Base-by-base conservation (phyloP, 2,888 invertebrate genomes). In the Aphidius colemani region DNA sequence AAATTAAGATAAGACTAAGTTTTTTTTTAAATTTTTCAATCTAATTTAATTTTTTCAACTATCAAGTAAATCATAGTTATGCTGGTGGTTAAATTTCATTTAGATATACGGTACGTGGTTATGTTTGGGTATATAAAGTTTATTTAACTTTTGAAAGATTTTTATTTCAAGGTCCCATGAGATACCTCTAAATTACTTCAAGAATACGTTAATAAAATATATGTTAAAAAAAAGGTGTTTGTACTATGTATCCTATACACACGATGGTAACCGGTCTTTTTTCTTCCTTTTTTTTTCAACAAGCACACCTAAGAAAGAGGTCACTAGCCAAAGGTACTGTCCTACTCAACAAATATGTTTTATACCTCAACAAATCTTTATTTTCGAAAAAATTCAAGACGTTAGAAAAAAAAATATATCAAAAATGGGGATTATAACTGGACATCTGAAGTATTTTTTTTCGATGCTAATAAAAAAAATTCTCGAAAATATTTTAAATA, bases 321-420 rank as follows among this genome's bases (percentile, higher is more conserved):
- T 61, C 61, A 61, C 46, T 45, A 60, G 59, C 59, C 59, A 44
- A 30, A 51, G 30, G 30, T 51, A 30, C 59, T 51, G 51, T 51
- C 59, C 45, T 45, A 7, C 45, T 51, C 59, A 60, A 60, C 45
- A 44, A 39, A n/a, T 43, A 44, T 59, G 43, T 43, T 41, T 40
- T 13, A 30, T n/a, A 50, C 50, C 50, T 50, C n/a, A 11, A 43
- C 10, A 50, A 40, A 43, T 50, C 8, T 59, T 40, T 51, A 51
- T 39, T 8, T 39, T 51, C 10, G n/a, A 51, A 51, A 9, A 6
- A 51, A 51, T 39, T 49, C 11, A 13, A 13, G 9, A 49, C 49
- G 40, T 7, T 39, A 7, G n/a, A 45, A 3, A 30, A 56, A 45
- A 45, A 56, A 44, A 10, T 5, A 18, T 3, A 44, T 44, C 5